These are phyloP conservation scores for Dipodomys merriami DNA, from an alignment of 2,113 vertebrate genomes.

Conservation along the genomic window DNA sequence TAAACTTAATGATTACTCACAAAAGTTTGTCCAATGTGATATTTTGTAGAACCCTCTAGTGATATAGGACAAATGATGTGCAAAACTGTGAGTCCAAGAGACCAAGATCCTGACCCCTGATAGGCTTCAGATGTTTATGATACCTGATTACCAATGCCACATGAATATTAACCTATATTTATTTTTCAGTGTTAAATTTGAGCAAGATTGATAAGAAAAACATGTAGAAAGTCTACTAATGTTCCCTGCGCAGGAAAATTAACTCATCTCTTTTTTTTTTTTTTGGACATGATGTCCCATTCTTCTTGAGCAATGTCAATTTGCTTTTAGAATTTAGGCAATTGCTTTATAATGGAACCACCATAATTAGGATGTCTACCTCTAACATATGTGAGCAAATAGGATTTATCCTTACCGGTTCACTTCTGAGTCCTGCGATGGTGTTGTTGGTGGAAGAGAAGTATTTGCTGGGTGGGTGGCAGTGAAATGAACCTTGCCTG, in stretches of 20 bases:
- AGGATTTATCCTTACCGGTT: constrained; percentile 83
- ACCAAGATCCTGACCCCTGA: background rate
- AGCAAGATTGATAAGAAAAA: background rate
- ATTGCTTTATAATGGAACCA: constrained; percentile 76
- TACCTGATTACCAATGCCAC: background rate
- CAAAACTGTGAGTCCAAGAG: background rate
- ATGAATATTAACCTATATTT: background rate
- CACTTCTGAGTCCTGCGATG: constrained; percentile 79
- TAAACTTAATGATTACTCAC: background rate
- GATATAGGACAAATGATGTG: no score
- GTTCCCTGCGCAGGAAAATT: background rate
- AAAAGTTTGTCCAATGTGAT: background rate
- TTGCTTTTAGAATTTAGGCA: constrained; percentile 58
- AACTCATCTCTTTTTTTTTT: background rate
- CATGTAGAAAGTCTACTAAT: background rate
- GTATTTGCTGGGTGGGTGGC: constrained; percentile 84
- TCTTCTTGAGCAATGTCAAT: constrained; percentile 60
- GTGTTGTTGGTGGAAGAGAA: constrained; percentile 79
- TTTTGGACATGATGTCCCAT: background rate
- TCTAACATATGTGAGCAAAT: constrained; percentile 65
- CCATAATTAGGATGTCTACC: constrained; percentile 63
- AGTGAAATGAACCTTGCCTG: constrained; percentile 87
- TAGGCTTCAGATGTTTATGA: background rate
- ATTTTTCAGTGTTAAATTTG: background rate
- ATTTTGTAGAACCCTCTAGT: background rate